Evolutionary conservation across 2,113 vertebrate species (phyloP), one percentile per base, ranked within the genome.

Genomic region (Sciurus niger): DNA sequence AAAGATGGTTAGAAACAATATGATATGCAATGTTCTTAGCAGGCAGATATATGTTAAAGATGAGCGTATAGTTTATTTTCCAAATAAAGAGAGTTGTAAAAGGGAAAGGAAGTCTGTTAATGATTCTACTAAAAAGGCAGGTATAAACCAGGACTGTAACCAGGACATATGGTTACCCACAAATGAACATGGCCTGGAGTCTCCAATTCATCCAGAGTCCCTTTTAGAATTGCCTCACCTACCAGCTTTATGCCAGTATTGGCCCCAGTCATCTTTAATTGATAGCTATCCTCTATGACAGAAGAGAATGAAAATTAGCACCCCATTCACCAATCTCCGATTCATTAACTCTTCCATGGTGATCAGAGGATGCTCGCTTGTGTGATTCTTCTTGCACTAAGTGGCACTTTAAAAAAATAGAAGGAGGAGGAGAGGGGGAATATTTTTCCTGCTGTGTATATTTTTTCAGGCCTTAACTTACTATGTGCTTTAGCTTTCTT

Each of bases 31-130:
- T 60, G 11, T 18, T 65, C 14, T 89, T 78, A 20, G 13, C 32
- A 40, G 73, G 43, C 43, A 68, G 46, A 51, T 48, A 53, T 65
- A 74, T 89, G 74, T 51, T 89, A 43, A 53, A 83, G 32, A 80
- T 90, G 24, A 63, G 34, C 55, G 34, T 55, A 24, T 72, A 80
- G 14, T 4, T 86, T 84, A 63, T 68, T 37, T 40, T 67, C 46
- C 67, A 48, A 67, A 67, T 87, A 93, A 95, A 87, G 16, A 37
- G n/a, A 68, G 10, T 55, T 92, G 94, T 76, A 65, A 85, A 84
- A 90, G 73, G n/a, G 77, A 94, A 53, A 84, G 3, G 3, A 40
- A 4, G 4, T 51, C 30, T 77, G 8, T 76, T 84, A 77, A 67
- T 88, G 80, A 65, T 82, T 80, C 58, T 76, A 28, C 46, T 32